These are phyloP conservation scores for Aspiorhynchus laticeps DNA, from an alignment of 2,113 vertebrate species.

Conservation along the genomic window DNA sequence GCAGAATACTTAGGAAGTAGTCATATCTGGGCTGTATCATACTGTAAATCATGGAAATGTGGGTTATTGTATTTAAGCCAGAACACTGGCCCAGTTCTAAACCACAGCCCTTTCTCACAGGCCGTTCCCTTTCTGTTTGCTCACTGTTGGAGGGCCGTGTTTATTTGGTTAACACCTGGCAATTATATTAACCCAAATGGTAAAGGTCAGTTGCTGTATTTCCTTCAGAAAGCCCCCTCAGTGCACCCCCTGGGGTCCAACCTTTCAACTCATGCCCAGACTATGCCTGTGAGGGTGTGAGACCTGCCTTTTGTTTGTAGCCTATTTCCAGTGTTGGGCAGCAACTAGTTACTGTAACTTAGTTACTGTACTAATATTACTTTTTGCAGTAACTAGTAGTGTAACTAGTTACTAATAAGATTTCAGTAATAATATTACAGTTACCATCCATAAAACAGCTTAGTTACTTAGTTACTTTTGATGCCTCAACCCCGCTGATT, in stretches of 20 bases:
- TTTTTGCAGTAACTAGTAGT: no score
- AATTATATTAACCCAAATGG: slow-evolving; percentile 41
- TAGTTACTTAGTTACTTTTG: no score
- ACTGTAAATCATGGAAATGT: slow-evolving; percentile 34
- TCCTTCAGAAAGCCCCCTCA: neutral
- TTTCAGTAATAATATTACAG: no score
- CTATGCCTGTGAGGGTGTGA: slow-evolving; percentile 13
- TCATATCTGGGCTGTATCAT: slow-evolving; percentile 13
- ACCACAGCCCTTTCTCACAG: slow-evolving; percentile 17
- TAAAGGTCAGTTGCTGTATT: slow-evolving; percentile 42
- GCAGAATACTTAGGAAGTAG: slow-evolving; percentile 15
- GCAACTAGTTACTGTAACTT: no score
- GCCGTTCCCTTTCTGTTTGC: neutral
- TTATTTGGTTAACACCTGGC: slow-evolving; percentile 41
- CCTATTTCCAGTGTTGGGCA: no score
- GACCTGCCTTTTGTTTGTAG: slow-evolving; percentile 28
- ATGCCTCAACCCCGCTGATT: no score
- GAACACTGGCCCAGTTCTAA: neutral
- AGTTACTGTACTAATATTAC: no score
- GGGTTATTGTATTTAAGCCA: slow-evolving; percentile 31
- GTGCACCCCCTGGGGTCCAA: neutral
- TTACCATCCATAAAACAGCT: no score
- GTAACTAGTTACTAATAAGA: no score
- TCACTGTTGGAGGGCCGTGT: slow-evolving; percentile 2
- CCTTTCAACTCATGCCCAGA: slow-evolving; percentile 37